These are phyloP conservation scores for Nymphalis urticae DNA, from an alignment of 2,888 invertebrate genomes.

Conservation along the genomic window DNA sequence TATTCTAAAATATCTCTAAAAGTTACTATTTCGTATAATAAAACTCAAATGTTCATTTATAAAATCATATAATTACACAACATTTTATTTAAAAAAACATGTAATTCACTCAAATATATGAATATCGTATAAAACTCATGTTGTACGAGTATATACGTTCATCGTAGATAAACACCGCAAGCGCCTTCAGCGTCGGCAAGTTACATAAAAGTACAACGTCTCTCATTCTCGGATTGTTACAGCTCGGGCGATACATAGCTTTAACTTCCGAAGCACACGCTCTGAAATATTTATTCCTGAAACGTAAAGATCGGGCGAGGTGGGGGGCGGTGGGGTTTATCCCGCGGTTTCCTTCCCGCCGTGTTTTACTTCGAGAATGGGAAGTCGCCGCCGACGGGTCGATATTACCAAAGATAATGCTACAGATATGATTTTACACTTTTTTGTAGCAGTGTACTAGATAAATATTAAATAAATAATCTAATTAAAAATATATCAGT, in stretches of 20 bases:
- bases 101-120: no score
- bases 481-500: no score
- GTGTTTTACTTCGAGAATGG: constrained; percentile 82
- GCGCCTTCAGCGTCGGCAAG: constrained; percentile 33
- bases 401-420: constrained; percentile 77
- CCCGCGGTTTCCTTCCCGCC: constrained; percentile 81
- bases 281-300: constrained; percentile 82
- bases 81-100: no score
- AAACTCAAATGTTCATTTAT: no score
- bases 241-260: constrained; percentile 78
- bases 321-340: constrained; percentile 66
- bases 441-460: constrained; percentile 22
- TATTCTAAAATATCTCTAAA: no score
- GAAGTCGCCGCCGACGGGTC: constrained; percentile 81
- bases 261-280: constrained; percentile 81
- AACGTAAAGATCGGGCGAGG: constrained; percentile 78
- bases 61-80: no score
- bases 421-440: constrained; percentile 45
- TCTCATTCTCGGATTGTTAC: constrained; percentile 79
- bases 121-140: no score
- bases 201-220: constrained; percentile 70
- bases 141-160: no score
- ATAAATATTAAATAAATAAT: background rate
- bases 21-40: no score
- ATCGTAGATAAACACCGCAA: constrained; percentile 1